Evolutionary conservation across 2,888 invertebrate species (phyloP), one percentile per base, ranked within the genome.

Genomic region (Acrobasis repandana): DNA sequence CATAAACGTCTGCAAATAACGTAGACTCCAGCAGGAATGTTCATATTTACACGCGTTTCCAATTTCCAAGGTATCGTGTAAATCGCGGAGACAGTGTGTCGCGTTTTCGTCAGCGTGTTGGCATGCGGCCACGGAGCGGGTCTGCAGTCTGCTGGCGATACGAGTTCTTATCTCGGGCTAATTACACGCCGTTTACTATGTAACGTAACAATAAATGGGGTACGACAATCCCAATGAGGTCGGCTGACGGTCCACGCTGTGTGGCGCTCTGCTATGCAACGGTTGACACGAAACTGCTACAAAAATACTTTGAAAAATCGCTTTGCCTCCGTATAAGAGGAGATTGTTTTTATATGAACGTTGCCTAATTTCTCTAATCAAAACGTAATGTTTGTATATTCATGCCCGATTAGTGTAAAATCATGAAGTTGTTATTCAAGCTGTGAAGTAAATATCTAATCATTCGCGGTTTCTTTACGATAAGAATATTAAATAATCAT

Each of bases 21-120:
- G 14, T 14, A 28, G 33, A 28, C 14, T 20, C 14, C 28, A 28
- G 50, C 28, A 28, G 28, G 28, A 50, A 6, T 46, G n/a, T 49
- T 49, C 43, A 20, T 49, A 49, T 11, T 18, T 11, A 52, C 15
- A 36, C 36, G 3, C 16, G 36, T 56, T 18, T 33, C 52, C 33
- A 54, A 38, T 18, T 38, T n/a, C 28, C 28, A 28, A 47, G 20
- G 49, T 38, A 58, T 38, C 11, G 54, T 43, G 46, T 47, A 64
- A 56, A 64, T 60, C 36, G 57, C 36, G 62, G 61, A 65, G 67
- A 67, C 67, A 62, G 65, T 65, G 58, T 65, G 67, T 65, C 67
- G 63, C 58, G 46, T 60, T 65, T 63, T 61, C 63, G 62, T 64
- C 63, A 61, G 47, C 36, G 15, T 60, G 56, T 62, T 67, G 68